A percentile compares a stretch with the other conserved stretches of the same genome.
Evolutionary conservation across 2,888 invertebrate species (phyloP).

Genomic region (Norana najaformis): DNA sequence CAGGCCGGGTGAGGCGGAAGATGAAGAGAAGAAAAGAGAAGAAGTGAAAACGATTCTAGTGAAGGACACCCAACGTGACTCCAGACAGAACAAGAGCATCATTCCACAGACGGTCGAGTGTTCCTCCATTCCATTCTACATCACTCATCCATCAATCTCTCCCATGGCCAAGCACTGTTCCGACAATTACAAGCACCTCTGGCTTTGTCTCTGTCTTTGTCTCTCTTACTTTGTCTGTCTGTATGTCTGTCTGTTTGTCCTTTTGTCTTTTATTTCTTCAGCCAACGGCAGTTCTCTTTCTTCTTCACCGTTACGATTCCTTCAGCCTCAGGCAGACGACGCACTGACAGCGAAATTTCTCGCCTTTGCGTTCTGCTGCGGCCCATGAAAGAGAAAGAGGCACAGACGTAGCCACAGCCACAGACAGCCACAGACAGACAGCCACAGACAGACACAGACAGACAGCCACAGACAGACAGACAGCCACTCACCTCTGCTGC

Average conservation of each 20-base stretch:
- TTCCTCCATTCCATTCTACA: neutral
- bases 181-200: neutral
- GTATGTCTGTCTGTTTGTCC: neutral
- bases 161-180: neutral
- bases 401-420: too few species aligned
- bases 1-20: neutral
- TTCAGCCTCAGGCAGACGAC: too few species aligned
- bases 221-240: neutral
- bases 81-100: neutral
- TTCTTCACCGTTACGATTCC: too few species aligned
- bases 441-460: too few species aligned
- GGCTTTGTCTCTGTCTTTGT: too few species aligned
- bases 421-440: too few species aligned
- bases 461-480: too few species aligned
- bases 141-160: slow-evolving; percentile 3
- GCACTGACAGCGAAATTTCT: too few species aligned
- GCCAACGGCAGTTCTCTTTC: too few species aligned
- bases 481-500: neutral
- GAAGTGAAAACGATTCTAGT: neutral
- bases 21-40: neutral
- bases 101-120: neutral
- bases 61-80: neutral
- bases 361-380: neutral
- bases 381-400: neutral
- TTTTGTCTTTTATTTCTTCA: neutral